A percentile compares a stretch with the other conserved stretches of the same genome.
phyloP scores from a whole-genome alignment of 2,888 invertebrate species.

The Dromius quadrimaculatus region DNA sequence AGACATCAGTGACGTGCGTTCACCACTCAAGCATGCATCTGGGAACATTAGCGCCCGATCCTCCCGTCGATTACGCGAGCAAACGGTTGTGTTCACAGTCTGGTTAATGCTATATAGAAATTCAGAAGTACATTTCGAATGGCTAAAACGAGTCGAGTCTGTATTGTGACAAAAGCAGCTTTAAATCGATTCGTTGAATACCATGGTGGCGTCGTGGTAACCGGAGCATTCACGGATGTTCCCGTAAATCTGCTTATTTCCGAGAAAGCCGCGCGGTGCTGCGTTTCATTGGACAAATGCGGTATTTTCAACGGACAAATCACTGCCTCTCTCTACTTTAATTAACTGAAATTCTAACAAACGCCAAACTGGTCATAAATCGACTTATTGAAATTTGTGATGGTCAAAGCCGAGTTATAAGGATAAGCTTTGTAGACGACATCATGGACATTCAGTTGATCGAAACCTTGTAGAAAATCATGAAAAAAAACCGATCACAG shows the following conservation, averaged over 20 bases:
- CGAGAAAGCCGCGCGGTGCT: conserved; percentile 21
- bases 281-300: conserved; percentile 39
- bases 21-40: conserved; percentile 25
- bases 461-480: no score
- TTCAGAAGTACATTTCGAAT: conserved; percentile 52
- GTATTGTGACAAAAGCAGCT: conserved; percentile 52
- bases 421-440: background rate
- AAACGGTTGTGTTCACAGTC: conserved; percentile 48
- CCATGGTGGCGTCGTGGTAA: conserved; percentile 22
- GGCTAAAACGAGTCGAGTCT: conserved; percentile 49
- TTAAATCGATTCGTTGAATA: conserved; percentile 51
- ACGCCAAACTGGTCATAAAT: background rate
- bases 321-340: conserved; percentile 14
- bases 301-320: conserved; percentile 38
- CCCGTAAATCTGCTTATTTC: conserved; percentile 49
- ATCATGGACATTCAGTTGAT: no score
- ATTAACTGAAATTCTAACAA: conserved; percentile 15
- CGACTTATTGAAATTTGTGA: conserved; percentile 3
- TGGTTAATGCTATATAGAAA: conserved; percentile 52
- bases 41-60: conserved; percentile 28
- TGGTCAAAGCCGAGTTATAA: background rate
- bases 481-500: no score
- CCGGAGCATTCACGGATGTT: conserved; percentile 44
- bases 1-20: conserved; percentile 51
- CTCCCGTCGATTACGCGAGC: conserved; percentile 36